These are phyloP conservation scores for Indicator maculatus DNA, from an alignment of 2,113 vertebrate genomes.

Conservation along the genomic window DNA sequence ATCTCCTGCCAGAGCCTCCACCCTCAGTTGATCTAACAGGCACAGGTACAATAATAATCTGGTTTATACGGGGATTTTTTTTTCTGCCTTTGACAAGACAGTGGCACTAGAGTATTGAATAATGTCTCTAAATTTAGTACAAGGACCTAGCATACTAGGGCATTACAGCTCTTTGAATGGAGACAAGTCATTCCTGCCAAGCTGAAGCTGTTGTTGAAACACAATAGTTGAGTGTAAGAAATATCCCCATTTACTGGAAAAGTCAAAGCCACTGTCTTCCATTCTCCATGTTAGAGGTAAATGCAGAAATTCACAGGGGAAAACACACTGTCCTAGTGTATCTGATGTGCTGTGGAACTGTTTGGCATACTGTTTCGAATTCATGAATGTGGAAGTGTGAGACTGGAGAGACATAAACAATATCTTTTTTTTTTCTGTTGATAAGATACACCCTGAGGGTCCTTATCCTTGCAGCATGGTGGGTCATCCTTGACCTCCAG, in stretches of 20 bases:
- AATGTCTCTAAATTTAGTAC: slow-evolving; percentile 5
- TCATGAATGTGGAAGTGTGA: neutral
- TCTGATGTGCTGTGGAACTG: neutral
- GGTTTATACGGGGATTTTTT: neutral
- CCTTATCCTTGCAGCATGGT: neutral
- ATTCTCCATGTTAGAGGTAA: neutral
- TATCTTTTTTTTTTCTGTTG: neutral
- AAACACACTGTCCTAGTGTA: neutral
- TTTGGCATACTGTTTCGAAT: neutral
- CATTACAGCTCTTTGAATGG: neutral
- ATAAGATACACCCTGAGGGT: accelerated
- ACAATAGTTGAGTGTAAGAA: neutral
- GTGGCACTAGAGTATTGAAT: neutral
- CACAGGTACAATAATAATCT: neutral
- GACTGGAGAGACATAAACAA: neutral
- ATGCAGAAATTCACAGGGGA: neutral
- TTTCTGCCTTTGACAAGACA: neutral
- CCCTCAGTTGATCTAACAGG: neutral
- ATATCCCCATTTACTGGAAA: neutral
- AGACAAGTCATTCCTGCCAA: neutral
- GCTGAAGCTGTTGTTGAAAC: neutral
- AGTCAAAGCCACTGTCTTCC: neutral
- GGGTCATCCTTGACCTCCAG: neutral
- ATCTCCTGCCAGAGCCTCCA: neutral
- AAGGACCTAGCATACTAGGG: neutral